Evolutionary conservation across 35 echinoderm and acorn worm genomes (phyloP).

Genomic region (Anneissia japonica): DNA sequence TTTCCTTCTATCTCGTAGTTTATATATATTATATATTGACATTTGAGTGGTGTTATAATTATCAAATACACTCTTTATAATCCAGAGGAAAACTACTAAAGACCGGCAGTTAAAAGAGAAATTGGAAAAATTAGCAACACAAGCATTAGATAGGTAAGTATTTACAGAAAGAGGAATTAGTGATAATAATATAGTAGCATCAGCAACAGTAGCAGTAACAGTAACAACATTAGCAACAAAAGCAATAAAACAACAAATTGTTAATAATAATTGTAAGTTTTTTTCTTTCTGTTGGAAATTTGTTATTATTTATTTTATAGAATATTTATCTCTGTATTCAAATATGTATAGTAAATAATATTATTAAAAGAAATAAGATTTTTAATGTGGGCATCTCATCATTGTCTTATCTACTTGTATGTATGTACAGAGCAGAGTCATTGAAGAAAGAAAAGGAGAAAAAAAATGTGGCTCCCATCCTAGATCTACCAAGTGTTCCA

Average conservation of each 20-base stretch:
- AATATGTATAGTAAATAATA: too few species aligned
- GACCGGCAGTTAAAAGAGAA: constrained; percentile 55
- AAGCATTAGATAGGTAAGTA: constrained; percentile 91
- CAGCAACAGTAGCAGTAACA: too few species aligned
- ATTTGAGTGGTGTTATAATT: background rate
- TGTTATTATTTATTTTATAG: too few species aligned
- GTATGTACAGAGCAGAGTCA: constrained; percentile 63
- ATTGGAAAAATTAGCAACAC: constrained; percentile 69
- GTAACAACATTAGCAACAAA: too few species aligned
- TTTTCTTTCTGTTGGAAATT: background rate
- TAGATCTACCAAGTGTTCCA: constrained; percentile 79
- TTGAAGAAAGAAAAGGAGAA: constrained; percentile 53
- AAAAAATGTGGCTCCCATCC: background rate
- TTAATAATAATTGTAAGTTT: background rate
- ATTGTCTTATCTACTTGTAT: too few species aligned
- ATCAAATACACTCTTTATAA: background rate
- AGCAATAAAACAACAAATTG: too few species aligned
- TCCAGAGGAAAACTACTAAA: constrained; percentile 61
- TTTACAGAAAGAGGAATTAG: too few species aligned
- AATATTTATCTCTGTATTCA: too few species aligned
- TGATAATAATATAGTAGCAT: too few species aligned
- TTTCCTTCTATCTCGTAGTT: too few species aligned
- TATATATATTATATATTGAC: too few species aligned
- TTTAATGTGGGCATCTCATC: background rate
- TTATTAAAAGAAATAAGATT: background rate